Conservation (phyloP, 1,140 invertebrate genomes). For the Drosophila baimaii region DNA sequence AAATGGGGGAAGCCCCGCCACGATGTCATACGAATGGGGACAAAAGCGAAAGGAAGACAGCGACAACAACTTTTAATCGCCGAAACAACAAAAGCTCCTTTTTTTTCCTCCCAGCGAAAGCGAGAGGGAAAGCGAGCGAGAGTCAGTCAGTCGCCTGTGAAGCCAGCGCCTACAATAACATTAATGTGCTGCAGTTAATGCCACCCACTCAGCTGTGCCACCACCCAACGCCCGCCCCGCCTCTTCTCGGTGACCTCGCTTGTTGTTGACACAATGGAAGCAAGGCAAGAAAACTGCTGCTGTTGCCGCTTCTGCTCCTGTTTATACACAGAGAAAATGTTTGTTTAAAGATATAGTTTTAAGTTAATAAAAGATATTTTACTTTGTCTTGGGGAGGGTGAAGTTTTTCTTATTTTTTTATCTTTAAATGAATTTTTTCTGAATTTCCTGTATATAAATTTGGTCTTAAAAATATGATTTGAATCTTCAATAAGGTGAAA, state of each 20-base stretch:
- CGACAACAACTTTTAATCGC: slow-evolving; percentile 81
- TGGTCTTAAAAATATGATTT: too few species aligned
- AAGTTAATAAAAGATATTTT: too few species aligned
- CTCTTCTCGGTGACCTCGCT: slow-evolving; percentile 60
- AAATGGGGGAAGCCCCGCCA: slow-evolving; percentile 58
- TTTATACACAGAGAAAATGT: background rate
- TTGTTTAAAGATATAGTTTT: too few species aligned
- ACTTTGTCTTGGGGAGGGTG: too few species aligned
- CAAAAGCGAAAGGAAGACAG: slow-evolving; percentile 71
- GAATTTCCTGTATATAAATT: too few species aligned
- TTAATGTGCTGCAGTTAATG: slow-evolving; percentile 80
- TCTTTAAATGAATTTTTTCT: too few species aligned
- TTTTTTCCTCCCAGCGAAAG: slow-evolving; percentile 17
- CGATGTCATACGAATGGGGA: slow-evolving; percentile 68
- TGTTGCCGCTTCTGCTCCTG: slow-evolving; percentile 20
- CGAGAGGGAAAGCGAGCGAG: slow-evolving; percentile 17
- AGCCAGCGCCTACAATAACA: slow-evolving; percentile 77
- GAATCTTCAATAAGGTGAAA: too few species aligned
- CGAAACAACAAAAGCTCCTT: slow-evolving; percentile 71
- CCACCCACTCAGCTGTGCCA: slow-evolving; percentile 1
- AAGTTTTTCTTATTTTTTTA: too few species aligned
- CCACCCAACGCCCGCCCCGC: background rate
- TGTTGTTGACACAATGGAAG: slow-evolving; percentile 79
- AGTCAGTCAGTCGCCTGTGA: slow-evolving; percentile 59
- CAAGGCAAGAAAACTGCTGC: slow-evolving; percentile 47